These are phyloP conservation scores for Pantherophis guttatus DNA, from an alignment of 2,113 vertebrate species.

Conservation along the genomic window DNA sequence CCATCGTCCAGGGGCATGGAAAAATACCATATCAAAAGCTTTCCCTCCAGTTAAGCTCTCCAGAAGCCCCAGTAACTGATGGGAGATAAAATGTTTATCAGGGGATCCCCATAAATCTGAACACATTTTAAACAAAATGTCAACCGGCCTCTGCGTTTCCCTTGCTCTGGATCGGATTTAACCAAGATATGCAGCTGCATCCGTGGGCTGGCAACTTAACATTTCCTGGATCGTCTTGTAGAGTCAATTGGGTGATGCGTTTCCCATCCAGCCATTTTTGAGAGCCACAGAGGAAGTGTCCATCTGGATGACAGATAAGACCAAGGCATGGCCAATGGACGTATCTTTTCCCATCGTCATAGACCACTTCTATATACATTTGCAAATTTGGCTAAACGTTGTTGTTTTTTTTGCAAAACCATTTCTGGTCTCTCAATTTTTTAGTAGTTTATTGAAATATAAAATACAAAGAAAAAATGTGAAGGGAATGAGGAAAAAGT, in stretches of 20 bases:
- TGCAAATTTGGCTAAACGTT: background rate
- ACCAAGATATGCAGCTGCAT: slow-evolving; percentile 47
- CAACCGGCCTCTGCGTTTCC: slow-evolving; percentile 56
- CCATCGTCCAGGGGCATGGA: slow-evolving; percentile 19
- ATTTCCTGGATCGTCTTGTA: slow-evolving; percentile 12
- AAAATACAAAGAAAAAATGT: background rate
- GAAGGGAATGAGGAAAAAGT: background rate
- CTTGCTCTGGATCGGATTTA: slow-evolving; percentile 12
- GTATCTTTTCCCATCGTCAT: no score
- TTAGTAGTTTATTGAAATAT: background rate
- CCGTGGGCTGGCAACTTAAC: slow-evolving; percentile 24
- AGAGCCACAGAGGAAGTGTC: background rate
- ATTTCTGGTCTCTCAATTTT: background rate
- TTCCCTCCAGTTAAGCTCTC: background rate
- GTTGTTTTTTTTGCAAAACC: background rate
- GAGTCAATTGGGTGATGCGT: background rate
- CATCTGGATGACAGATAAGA: background rate
- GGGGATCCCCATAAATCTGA: slow-evolving; percentile 59
- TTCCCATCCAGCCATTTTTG: background rate
- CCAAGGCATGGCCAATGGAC: background rate
- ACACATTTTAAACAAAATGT: slow-evolving; percentile 59
- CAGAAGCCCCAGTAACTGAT: slow-evolving; percentile 51
- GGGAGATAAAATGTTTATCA: slow-evolving; percentile 58
- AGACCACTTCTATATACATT: background rate
- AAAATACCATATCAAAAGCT: background rate